These are phyloP conservation scores for Microctenopoma stevenorrisi DNA, from an alignment of 2,797 vertebrate genomes.

Conservation along the genomic window DNA sequence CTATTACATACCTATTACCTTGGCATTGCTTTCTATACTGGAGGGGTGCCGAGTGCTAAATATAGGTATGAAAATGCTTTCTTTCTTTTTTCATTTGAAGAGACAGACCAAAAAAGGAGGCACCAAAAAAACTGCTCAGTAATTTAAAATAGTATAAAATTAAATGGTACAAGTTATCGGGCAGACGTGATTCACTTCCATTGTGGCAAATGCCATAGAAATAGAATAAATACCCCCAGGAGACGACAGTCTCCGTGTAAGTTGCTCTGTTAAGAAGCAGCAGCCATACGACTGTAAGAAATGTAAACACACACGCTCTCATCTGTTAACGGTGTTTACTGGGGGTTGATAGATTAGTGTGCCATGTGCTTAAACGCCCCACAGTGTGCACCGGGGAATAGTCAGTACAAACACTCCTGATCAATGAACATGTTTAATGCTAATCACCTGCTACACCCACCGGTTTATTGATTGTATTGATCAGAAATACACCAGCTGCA, in stretches of 20 bases:
- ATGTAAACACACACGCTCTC: constrained; percentile 5
- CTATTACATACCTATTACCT: constrained; percentile 39
- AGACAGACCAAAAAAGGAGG: not conserved
- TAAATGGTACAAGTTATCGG: too few relatives aligned
- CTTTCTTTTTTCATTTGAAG: constrained; percentile 22
- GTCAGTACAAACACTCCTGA: constrained; percentile 51
- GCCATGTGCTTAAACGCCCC: constrained; percentile 38
- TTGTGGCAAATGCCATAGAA: not conserved
- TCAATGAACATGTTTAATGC: constrained; percentile 80
- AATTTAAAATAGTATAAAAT: too few relatives aligned
- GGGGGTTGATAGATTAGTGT: constrained; percentile 40
- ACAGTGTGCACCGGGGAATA: constrained; percentile 48
- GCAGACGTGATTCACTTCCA: too few relatives aligned
- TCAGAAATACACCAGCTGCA: constrained; percentile 42
- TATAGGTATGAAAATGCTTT: constrained; percentile 35
- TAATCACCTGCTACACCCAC: constrained; percentile 53
- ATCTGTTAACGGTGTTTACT: constrained; percentile 38
- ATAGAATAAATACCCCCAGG: not conserved
- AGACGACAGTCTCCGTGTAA: not conserved
- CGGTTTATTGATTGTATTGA: constrained; percentile 61
- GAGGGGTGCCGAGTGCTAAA: constrained; percentile 32
- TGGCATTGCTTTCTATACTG: constrained; percentile 16
- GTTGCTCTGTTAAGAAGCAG: not conserved
- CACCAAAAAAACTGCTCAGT: not conserved
- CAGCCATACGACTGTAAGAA: constrained; percentile 6